These are phyloP conservation scores for Cydia strobilella DNA, from an alignment of 1,140 invertebrate genomes.

Conservation along the genomic window DNA sequence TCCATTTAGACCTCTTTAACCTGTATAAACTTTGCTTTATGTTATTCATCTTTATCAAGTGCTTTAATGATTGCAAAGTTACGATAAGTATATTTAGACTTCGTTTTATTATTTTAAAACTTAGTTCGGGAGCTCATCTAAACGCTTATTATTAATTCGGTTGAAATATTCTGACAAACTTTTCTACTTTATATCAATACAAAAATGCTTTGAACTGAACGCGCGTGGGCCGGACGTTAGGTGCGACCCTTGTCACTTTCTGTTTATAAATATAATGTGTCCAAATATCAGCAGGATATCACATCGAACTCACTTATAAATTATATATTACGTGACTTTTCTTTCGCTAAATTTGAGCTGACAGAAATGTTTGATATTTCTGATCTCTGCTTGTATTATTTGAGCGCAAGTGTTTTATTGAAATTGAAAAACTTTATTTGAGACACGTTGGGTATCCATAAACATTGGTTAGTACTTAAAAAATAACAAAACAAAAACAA, in stretches of 20 bases:
- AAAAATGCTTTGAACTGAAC: slow-evolving; percentile 35
- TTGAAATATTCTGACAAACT: slow-evolving; percentile 2
- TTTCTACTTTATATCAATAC: slow-evolving; percentile 11
- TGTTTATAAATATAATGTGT: slow-evolving; percentile 31
- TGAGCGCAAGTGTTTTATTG: no score
- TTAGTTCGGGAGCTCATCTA: neutral
- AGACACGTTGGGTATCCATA: no score
- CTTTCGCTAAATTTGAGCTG: neutral
- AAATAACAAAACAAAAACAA: no score
- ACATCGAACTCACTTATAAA: slow-evolving; percentile 40
- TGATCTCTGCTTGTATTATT: no score
- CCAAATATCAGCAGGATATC: slow-evolving; percentile 27
- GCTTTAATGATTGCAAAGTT: slow-evolving; percentile 23
- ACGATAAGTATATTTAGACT: neutral
- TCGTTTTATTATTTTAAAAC: slow-evolving; percentile 5
- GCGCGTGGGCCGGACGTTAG: slow-evolving; percentile 44
- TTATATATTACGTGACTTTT: slow-evolving; percentile 37
- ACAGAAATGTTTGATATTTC: neutral
- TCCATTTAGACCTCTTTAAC: slow-evolving; percentile 22
- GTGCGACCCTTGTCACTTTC: slow-evolving; percentile 48
- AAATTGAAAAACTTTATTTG: no score
- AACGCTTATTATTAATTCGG: neutral
- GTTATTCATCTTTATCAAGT: slow-evolving; percentile 23
- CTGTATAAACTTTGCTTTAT: slow-evolving; percentile 28
- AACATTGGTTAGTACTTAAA: no score